phyloP scores from a whole-genome alignment of 2,113 vertebrate genomes.

The Hemiprocne comata region DNA sequence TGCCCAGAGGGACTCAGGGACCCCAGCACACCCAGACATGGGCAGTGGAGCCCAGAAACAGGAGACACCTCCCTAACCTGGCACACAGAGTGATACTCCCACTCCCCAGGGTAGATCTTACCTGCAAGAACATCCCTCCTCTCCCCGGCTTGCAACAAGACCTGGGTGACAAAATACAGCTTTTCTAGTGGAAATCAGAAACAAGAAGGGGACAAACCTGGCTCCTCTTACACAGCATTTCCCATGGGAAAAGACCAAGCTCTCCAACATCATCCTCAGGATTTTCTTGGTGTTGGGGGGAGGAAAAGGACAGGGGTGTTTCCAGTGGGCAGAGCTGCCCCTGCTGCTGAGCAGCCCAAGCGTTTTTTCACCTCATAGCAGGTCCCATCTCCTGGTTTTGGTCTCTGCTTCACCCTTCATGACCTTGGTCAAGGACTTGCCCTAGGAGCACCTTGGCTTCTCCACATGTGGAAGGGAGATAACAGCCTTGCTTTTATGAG shows the following conservation, averaged over 20 bases:
- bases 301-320: not conserved
- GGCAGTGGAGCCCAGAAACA: not conserved
- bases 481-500: not conserved
- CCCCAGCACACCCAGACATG: not conserved
- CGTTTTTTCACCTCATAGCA: not conserved
- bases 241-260: rapidly evolving
- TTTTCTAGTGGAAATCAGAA: not conserved
- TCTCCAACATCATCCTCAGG: not conserved
- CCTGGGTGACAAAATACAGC: not conserved
- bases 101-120: not conserved
- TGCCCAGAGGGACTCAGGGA: not conserved
- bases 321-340: not conserved
- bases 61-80: not conserved
- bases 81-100: not conserved
- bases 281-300: not conserved
- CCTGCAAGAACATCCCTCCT: not conserved
- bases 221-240: rapidly evolving
- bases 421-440: not conserved
- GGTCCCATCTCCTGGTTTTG: not conserved
- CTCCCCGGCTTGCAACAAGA: not conserved
- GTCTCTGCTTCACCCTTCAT: rapidly evolving
- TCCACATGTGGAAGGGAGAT: not conserved
- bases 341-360: not conserved
- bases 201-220: rapidly evolving
- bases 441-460: not conserved